phyloP scores from a whole-genome alignment of 2,113 vertebrate species.

The Balaenoptera acutorostrata region DNA sequence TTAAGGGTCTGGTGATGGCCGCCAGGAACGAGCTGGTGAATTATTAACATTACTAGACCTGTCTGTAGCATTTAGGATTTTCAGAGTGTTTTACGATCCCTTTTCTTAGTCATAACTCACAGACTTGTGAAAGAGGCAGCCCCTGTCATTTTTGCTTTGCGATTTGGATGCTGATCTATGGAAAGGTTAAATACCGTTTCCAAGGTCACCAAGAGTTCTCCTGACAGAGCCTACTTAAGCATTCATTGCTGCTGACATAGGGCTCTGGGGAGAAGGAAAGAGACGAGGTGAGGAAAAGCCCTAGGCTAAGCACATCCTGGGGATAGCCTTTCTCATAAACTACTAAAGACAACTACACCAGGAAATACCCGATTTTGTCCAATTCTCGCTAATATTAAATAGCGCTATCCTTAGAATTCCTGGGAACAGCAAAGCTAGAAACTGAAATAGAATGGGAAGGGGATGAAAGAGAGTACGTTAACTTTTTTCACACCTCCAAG shows the following conservation, averaged over 20 bases:
- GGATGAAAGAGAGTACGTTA: neutral
- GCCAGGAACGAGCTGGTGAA: neutral
- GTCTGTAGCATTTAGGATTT: neutral
- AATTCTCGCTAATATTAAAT: neutral
- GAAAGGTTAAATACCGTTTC: conserved; percentile 45
- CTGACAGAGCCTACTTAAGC: conserved; percentile 34
- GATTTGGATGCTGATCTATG: conserved; percentile 26
- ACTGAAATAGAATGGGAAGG: neutral
- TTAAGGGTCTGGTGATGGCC: neutral
- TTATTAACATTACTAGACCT: neutral
- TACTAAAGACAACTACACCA: neutral
- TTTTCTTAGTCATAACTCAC: neutral
- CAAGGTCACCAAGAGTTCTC: conserved; percentile 43
- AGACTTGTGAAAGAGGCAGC: neutral
- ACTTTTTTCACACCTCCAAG: neutral
- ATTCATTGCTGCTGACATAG: neutral
- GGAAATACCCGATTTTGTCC: neutral
- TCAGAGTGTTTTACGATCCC: neutral
- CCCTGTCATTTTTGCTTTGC: conserved; percentile 37
- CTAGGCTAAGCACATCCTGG: neutral
- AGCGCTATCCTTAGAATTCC: neutral
- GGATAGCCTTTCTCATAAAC: neutral
- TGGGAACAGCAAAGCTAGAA: neutral
- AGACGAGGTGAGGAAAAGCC: neutral
- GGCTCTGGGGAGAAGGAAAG: neutral